Percentiles rank a stretch among this genome's conserved stretches.
These are phyloP conservation scores for Baryphthengus martii DNA, from an alignment of 2,113 vertebrate species.

Conservation along the genomic window DNA sequence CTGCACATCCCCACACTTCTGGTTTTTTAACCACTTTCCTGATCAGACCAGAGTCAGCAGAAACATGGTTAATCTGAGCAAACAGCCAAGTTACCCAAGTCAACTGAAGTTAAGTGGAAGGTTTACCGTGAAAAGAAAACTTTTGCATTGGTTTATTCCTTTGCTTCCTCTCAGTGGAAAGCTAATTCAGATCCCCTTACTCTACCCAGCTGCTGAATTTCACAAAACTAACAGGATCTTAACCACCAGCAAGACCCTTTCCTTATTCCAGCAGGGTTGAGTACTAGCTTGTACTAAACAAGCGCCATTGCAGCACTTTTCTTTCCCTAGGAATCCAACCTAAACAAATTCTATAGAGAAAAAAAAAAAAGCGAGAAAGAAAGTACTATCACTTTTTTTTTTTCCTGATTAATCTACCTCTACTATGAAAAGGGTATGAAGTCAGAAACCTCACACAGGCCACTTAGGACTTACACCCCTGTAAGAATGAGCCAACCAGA, in stretches of 20 bases:
- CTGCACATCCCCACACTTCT: neutral
- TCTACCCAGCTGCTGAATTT: neutral
- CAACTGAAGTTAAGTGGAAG: neutral
- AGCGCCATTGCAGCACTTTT: neutral
- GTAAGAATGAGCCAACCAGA: accelerated
- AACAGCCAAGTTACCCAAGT: neutral
- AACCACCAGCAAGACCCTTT: neutral
- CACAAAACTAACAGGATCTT: neutral
- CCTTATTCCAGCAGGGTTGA: neutral
- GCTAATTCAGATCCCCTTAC: neutral
- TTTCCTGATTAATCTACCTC: neutral
- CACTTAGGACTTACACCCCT: neutral
- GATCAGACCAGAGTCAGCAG: neutral
- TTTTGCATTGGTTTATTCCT: neutral
- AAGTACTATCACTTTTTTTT: neutral
- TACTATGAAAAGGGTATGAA: neutral
- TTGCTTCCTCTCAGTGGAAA: neutral
- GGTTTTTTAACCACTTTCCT: neutral
- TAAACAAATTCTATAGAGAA: neutral
- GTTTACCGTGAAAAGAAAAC: neutral
- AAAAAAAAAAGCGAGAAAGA: too few species aligned
- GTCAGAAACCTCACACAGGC: neutral
- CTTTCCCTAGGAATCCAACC: neutral
- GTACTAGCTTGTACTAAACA: neutral
- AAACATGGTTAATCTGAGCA: neutral